Base-by-base conservation (phyloP, 2,888 invertebrate species). In the Chouioia cunea region DNA sequence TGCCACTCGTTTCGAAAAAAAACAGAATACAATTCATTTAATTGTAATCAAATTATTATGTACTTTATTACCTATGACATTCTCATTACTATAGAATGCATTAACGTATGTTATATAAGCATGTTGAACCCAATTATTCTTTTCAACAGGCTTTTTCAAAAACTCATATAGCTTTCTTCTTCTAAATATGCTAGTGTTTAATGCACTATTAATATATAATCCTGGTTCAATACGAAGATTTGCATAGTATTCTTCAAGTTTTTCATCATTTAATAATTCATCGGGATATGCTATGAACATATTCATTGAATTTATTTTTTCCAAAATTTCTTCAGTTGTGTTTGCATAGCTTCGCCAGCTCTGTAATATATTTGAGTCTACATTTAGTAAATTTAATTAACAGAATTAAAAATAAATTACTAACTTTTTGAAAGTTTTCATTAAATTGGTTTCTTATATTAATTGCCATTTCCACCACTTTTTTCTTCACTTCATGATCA, bases 271-370 rank as follows among this genome's bases (percentile, higher is more conserved):
- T 62, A 95, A 86, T 83, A 96, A 90, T 83, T 95, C 96, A 79
- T 92, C 92, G 1, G 96, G 96, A 85, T 96, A 96, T 0, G 94
- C 96, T 81, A 96, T 96, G 84, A 95, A 95, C 0, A 94, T 91
- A 2, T 91, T 89, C 92, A 96, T 96, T 0, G 91, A 89, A 73
- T 90, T 90, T 0, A 93, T 91, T 83, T 95, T 95, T 74, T 91
- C 90, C 71, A 93, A 83, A 1, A 94, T 95, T 70, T 90, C 90
- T 76, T 87, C 83, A 59, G 91, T 90, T 0, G 97, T 97, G 76
- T 88, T 86, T 0, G 90, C 89, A 80, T 97, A 96, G 97, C 97
- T 97, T 97, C 97, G 97, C 67, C 92, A 92, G 12, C 96, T 44
- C 73, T 73, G 18, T 43, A 67, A 80, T 18, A 56, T 22, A 15